Percentiles rank a stretch among this genome's conserved stretches.
Conservation (phyloP, 2,888 invertebrate genomes). For the Morinoia aosen region DNA sequence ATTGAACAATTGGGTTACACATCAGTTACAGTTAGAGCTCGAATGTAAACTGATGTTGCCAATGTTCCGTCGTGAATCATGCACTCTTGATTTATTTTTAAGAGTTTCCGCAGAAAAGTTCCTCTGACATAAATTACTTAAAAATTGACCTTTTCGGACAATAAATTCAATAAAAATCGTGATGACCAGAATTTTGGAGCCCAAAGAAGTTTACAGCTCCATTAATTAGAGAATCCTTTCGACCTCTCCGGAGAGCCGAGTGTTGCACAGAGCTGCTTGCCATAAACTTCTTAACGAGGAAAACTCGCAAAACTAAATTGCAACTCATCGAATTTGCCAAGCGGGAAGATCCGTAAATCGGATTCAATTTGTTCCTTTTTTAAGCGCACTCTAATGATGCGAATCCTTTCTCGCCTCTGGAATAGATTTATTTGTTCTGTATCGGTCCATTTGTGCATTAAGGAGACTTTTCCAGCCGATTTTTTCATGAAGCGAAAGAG, state of each 20-base stretch:
- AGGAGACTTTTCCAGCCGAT: background rate
- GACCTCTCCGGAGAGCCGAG: background rate
- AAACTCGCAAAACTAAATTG: background rate
- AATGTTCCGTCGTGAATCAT: too few relatives aligned
- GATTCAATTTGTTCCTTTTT: background rate
- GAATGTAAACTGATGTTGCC: too few relatives aligned
- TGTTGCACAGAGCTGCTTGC: background rate
- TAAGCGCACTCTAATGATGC: background rate
- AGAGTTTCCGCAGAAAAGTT: too few relatives aligned
- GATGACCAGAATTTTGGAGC: background rate
- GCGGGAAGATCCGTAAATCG: background rate
- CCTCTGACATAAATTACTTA: too few relatives aligned
- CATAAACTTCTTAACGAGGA: background rate
- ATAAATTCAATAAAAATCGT: background rate
- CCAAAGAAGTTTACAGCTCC: background rate
- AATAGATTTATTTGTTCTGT: background rate
- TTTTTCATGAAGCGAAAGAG: background rate
- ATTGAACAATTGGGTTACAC: background rate
- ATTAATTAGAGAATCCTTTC: slow-evolving; percentile 27
- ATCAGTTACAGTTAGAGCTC: too few relatives aligned
- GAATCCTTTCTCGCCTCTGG: background rate
- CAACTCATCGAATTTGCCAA: background rate
- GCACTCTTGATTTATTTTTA: too few relatives aligned
- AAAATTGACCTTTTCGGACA: background rate
- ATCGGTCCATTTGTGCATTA: background rate